A percentile compares a stretch with the other conserved stretches of the same genome.
These are phyloP conservation scores for Xestia rhomboidea DNA, from an alignment of 2,888 invertebrate genomes.

Conservation along the genomic window DNA sequence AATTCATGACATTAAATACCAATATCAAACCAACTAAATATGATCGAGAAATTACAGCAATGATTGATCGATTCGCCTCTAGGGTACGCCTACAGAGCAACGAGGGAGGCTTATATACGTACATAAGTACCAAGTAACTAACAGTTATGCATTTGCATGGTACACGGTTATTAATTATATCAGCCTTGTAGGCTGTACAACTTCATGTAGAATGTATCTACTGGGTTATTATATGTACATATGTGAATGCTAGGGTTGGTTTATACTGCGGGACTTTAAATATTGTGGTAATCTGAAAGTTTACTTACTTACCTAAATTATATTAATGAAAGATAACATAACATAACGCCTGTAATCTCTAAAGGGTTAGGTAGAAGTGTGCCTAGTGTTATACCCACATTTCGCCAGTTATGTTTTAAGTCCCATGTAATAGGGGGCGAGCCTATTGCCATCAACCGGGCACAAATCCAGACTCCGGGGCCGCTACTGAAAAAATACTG, in stretches of 20 bases:
- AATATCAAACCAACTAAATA: conserved; percentile 14
- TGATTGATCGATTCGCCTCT: conserved; percentile 38
- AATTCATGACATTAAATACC: conserved; percentile 1
- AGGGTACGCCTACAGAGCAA: conserved; percentile 9
- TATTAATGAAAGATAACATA: not conserved
- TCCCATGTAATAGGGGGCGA: too few relatives aligned
- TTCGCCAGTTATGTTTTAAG: too few relatives aligned
- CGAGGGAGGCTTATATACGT: conserved; percentile 5
- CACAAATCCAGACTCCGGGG: too few relatives aligned
- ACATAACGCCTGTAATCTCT: too few relatives aligned
- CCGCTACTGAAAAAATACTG: too few relatives aligned
- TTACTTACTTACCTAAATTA: not conserved
- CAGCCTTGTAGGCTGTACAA: conserved; percentile 31
- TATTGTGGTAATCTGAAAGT: not conserved
- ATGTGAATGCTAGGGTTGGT: not conserved
- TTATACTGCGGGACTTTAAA: not conserved
- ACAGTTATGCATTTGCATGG: conserved; percentile 62
- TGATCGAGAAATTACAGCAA: conserved; percentile 20
- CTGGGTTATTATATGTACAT: not conserved
- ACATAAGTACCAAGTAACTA: conserved; percentile 23
- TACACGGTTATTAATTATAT: conserved; percentile 65
- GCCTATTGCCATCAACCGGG: too few relatives aligned
- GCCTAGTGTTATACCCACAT: too few relatives aligned
- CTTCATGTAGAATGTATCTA: conserved; percentile 4
- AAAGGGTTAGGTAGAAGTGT: too few relatives aligned